Percentiles rank a stretch among this genome's conserved stretches.
Evolutionary conservation across 2,797 vertebrate genomes (phyloP).

Genomic region (Etheostoma perlongum): DNA sequence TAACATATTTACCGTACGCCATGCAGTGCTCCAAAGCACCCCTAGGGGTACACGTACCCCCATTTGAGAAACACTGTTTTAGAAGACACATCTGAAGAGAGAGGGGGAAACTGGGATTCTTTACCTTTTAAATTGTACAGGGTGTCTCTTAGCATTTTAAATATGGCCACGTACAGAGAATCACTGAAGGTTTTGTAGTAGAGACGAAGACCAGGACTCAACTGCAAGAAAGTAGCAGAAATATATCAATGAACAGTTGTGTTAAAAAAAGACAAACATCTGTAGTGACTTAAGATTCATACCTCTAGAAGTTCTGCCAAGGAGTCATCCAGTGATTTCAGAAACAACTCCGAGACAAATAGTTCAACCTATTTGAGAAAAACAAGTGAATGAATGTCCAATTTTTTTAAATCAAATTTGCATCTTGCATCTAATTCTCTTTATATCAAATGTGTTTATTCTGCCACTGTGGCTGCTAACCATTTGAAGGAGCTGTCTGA

Average conservation of each 20-base stretch:
- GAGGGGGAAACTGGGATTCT: not conserved
- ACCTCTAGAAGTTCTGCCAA: conserved; percentile 89
- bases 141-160: conserved; percentile 98
- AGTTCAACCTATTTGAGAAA: conserved; percentile 87
- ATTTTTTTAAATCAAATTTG: too few species aligned
- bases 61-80: too few species aligned
- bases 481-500: conserved; percentile 92
- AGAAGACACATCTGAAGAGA: not conserved
- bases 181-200: conserved; percentile 96
- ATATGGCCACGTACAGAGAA: conserved; percentile 93
- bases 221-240: conserved; percentile 74
- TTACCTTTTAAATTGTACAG: conserved; percentile 96
- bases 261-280: not conserved
- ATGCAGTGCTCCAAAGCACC: too few species aligned
- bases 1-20: too few species aligned
- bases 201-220: conserved; percentile 83
- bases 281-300: conserved; percentile 14
- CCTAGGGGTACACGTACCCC: too few species aligned
- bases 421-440: too few species aligned
- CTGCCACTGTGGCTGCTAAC: conserved; percentile 69
- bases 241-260: not conserved
- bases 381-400: not conserved
- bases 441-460: not conserved
- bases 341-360: conserved; percentile 90
- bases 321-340: conserved; percentile 90